Conservation (phyloP, 2,113 vertebrate species). For the Hypomesus transpacificus region DNA sequence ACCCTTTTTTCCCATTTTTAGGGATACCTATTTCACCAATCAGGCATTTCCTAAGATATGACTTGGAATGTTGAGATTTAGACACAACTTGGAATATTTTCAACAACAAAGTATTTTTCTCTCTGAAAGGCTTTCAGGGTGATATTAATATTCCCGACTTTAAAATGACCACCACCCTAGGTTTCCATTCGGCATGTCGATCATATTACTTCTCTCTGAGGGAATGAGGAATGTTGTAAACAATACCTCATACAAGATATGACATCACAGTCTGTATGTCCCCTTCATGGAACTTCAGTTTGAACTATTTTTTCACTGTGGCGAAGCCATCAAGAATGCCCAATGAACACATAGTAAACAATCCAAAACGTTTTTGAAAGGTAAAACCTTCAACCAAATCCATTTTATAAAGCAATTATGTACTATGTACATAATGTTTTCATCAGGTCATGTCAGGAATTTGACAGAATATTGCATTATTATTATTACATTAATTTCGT, state of each 20-base stretch:
- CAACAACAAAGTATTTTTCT: too few relatives aligned
- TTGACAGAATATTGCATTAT: too few relatives aligned
- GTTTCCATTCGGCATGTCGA: constrained; percentile 7
- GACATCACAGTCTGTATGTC: constrained; percentile 35
- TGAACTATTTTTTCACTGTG: constrained; percentile 34
- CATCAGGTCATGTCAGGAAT: too few relatives aligned
- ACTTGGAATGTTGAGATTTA: neutral
- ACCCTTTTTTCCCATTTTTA: neutral
- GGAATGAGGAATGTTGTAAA: constrained; percentile 31
- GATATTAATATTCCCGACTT: too few relatives aligned
- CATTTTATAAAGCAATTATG: too few relatives aligned
- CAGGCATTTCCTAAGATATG: constrained; percentile 38
- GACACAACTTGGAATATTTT: neutral
- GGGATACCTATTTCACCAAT: constrained; percentile 32
- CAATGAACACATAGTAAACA: too few relatives aligned
- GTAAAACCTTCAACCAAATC: too few relatives aligned
- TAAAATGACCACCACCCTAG: neutral
- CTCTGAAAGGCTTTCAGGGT: neutral
- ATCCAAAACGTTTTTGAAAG: too few relatives aligned
- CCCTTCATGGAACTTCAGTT: constrained; percentile 31
- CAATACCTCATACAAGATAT: constrained; percentile 33
- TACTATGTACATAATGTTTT: too few relatives aligned
- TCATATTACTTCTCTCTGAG: constrained; percentile 33
- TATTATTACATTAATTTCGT: too few relatives aligned
- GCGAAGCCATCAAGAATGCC: constrained; percentile 25